Percentiles rank a stretch among this genome's conserved stretches.
These are phyloP conservation scores for Coendou prehensilis DNA, from an alignment of 2,797 vertebrate species.

Conservation along the genomic window DNA sequence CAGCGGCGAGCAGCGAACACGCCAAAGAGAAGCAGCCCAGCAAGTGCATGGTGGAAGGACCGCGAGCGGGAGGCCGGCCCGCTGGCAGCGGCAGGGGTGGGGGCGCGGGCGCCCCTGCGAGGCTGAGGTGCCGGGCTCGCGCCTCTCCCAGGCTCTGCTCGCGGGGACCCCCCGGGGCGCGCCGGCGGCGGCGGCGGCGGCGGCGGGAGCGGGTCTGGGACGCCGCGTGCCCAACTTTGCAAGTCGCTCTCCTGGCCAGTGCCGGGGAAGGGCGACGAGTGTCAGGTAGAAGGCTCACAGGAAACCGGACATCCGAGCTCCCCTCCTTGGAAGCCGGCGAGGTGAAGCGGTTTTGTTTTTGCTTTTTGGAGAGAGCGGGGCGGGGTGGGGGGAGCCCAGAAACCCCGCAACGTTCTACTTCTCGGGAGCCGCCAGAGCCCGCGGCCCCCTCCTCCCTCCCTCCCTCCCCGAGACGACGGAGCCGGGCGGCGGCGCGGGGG, in stretches of 20 bases:
- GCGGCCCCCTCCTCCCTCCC: constrained; percentile 57
- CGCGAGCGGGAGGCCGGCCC: constrained; percentile 65
- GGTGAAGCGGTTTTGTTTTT: constrained; percentile 73
- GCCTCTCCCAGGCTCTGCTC: background rate
- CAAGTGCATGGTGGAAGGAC: constrained; percentile 90
- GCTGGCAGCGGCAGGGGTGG: constrained; percentile 65
- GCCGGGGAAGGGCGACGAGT: constrained; percentile 78
- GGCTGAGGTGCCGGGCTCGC: constrained; percentile 67
- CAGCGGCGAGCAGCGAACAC: constrained; percentile 87
- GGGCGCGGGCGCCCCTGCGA: constrained; percentile 69
- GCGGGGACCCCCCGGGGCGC: constrained; percentile 76
- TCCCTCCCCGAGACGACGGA: constrained; percentile 31
- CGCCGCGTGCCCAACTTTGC: constrained; percentile 77
- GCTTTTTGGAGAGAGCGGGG: background rate
- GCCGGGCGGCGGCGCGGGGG: constrained; percentile 71
- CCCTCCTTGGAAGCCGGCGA: constrained; percentile 80
- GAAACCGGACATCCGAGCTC: constrained; percentile 89
- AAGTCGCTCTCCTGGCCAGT: constrained; percentile 72
- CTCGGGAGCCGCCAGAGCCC: background rate
- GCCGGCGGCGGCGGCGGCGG: constrained; percentile 78
- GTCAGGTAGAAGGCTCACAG: constrained; percentile 86
- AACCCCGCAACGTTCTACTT: constrained; percentile 14
- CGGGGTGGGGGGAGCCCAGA: background rate
- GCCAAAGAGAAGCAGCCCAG: constrained; percentile 88
- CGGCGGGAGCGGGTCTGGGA: constrained; percentile 63